Conservation (phyloP, 92 coral and sea anemone genomes). For the Metridium senile region DNA sequence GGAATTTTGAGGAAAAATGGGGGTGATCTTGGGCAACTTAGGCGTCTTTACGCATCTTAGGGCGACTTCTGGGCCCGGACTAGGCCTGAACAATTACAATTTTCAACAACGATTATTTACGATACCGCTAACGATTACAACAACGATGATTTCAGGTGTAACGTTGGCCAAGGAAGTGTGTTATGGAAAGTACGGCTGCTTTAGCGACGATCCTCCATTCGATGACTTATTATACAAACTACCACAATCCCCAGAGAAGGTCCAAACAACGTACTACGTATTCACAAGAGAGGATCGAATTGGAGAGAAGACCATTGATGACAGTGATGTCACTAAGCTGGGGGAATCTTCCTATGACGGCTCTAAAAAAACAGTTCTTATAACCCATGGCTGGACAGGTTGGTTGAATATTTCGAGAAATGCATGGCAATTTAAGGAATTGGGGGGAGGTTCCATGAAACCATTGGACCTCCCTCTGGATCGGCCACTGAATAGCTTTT, state of each 20-base stretch:
- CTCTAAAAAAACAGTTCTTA: constrained; percentile 42
- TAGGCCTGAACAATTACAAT: too few relatives aligned
- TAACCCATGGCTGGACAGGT: constrained; percentile 69
- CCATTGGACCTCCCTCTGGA: too few relatives aligned
- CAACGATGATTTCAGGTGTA: background rate
- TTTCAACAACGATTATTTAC: too few relatives aligned
- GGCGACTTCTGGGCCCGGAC: too few relatives aligned
- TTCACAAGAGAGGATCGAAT: constrained; percentile 44
- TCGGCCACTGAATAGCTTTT: too few relatives aligned
- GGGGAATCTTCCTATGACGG: constrained; percentile 52
- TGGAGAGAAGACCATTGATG: constrained; percentile 45
- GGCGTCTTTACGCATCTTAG: too few relatives aligned
- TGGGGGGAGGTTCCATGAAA: too few relatives aligned
- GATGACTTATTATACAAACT: constrained; percentile 14
- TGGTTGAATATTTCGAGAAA: too few relatives aligned
- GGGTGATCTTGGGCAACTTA: too few relatives aligned
- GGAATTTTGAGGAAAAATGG: too few relatives aligned
- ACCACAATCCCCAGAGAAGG: constrained; percentile 48
- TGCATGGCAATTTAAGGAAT: too few relatives aligned
- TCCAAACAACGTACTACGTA: constrained; percentile 50
- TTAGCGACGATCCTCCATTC: constrained; percentile 38
- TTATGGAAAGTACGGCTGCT: constrained; percentile 69
- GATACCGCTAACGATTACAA: too few relatives aligned
- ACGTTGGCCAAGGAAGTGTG: constrained; percentile 26
- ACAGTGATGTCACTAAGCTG: constrained; percentile 44